Percentiles rank a stretch among this genome's conserved stretches.
Evolutionary conservation across 2,113 vertebrate species (phyloP).

Genomic region (Ptilorrhoa leucosticta): DNA sequence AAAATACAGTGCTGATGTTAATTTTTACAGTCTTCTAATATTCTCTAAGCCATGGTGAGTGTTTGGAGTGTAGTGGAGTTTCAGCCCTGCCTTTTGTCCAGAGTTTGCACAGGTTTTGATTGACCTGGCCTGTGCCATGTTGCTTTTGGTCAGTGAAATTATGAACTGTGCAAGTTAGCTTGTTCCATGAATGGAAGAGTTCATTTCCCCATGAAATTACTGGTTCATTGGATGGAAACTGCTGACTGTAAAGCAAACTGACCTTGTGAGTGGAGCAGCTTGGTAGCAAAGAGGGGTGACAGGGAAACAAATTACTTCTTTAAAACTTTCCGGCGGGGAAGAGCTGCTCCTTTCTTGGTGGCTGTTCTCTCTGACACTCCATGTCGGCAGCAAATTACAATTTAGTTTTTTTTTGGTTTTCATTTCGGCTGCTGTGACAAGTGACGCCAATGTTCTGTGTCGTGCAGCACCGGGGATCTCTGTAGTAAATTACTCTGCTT

Average conservation of each 20-base stretch:
- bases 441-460: not conserved
- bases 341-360: not conserved
- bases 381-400: not conserved
- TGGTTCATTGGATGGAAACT: not conserved
- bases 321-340: not conserved
- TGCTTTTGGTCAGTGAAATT: not conserved
- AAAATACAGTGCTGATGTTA: not conserved
- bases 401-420: not conserved
- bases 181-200: not conserved
- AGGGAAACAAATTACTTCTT: not conserved
- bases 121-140: rapidly evolving
- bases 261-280: not conserved
- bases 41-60: not conserved
- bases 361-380: not conserved
- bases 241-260: not conserved
- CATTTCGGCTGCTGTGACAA: not conserved
- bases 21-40: not conserved
- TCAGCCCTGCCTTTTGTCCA: not conserved
- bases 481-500: not conserved
- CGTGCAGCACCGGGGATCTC: rapidly evolving
- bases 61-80: not conserved
- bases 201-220: not conserved
- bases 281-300: not conserved
- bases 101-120: not conserved
- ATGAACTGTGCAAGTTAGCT: not conserved